phyloP scores from a whole-genome alignment of 2,113 vertebrate genomes.

The Datnioides undecimradiatus region DNA sequence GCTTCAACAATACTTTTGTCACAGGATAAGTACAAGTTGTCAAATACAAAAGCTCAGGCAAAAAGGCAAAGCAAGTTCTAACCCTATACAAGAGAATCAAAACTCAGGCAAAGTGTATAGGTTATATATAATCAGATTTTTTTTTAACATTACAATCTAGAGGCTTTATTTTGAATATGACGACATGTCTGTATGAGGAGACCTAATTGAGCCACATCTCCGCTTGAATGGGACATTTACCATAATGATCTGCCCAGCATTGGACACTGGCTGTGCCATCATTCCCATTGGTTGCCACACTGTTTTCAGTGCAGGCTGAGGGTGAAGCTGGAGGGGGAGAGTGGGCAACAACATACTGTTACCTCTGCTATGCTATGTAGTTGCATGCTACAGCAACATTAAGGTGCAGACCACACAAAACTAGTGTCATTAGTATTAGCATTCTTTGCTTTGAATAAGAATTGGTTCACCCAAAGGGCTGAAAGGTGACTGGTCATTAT shows the following conservation, averaged over 20 bases:
- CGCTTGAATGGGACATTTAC: conserved; percentile 62
- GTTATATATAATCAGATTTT: too few relatives aligned
- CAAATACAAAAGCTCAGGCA: background rate
- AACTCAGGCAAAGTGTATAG: too few relatives aligned
- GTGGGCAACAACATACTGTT: conserved; percentile 37
- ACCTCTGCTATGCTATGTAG: conserved; percentile 3
- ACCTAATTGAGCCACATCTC: conserved; percentile 5
- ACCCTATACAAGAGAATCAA: background rate
- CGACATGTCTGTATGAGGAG: background rate
- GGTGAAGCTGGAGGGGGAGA: conserved; percentile 57
- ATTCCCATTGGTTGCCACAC: conserved; percentile 57
- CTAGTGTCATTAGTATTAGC: background rate
- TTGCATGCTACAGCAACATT: conserved; percentile 15
- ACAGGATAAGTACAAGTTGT: background rate
- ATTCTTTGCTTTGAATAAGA: background rate
- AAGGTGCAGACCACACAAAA: conserved; percentile 4
- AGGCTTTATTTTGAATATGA: background rate
- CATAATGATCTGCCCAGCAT: conserved; percentile 71
- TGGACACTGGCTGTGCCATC: conserved; percentile 68
- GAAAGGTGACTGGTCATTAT: too few relatives aligned
- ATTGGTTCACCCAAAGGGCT: background rate
- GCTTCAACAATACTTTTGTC: background rate
- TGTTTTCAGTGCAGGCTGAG: conserved; percentile 57
- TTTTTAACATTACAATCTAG: too few relatives aligned
- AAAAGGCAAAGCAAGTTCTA: conserved; percentile 13